Percentiles rank a stretch among this genome's conserved stretches.
Conservation (phyloP, 1,140 invertebrate genomes). For the Globodera ellingtonae region DNA sequence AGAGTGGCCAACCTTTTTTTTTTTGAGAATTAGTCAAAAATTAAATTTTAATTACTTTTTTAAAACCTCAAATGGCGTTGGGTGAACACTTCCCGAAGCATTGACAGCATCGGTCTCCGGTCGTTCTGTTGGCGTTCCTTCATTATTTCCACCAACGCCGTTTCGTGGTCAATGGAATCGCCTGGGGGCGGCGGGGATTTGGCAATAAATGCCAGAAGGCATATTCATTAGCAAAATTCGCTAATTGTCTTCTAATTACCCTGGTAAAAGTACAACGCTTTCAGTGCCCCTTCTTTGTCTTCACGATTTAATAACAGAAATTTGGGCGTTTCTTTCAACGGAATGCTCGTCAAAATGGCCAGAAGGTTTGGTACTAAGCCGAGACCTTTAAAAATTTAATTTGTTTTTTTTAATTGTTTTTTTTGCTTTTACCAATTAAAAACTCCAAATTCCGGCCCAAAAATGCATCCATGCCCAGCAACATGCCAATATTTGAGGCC, state of each 20-base stretch:
- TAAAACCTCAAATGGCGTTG: conserved; percentile 34
- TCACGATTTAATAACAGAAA: conserved; percentile 48
- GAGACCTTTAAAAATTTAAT: conserved; percentile 31
- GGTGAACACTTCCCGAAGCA: conserved; percentile 32
- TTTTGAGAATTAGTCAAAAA: neutral
- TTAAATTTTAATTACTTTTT: neutral
- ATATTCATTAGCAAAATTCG: neutral
- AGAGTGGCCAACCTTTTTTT: conserved; percentile 28
- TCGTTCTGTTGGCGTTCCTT: conserved; percentile 40
- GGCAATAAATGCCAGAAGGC: neutral
- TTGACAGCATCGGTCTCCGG: conserved; percentile 10
- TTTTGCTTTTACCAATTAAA: conserved; percentile 34
- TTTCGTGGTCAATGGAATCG: conserved; percentile 33
- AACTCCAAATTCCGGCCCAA: conserved; percentile 39
- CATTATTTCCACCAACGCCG: conserved; percentile 40
- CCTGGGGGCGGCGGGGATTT: conserved; percentile 2
- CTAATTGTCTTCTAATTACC: conserved; percentile 16
- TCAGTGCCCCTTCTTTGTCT: conserved; percentile 35
- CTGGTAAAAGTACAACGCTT: conserved; percentile 47
- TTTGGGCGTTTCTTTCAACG: conserved; percentile 53
- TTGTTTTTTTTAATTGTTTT: neutral
- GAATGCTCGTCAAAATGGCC: conserved; percentile 37
- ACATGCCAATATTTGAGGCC: conserved; percentile 46
- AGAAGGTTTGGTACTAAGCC: conserved; percentile 39
- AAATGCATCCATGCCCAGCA: conserved; percentile 46